Percentiles rank a stretch among this genome's conserved stretches.
Conservation (phyloP, 2,113 vertebrate species). For the Mungos mungo region DNA sequence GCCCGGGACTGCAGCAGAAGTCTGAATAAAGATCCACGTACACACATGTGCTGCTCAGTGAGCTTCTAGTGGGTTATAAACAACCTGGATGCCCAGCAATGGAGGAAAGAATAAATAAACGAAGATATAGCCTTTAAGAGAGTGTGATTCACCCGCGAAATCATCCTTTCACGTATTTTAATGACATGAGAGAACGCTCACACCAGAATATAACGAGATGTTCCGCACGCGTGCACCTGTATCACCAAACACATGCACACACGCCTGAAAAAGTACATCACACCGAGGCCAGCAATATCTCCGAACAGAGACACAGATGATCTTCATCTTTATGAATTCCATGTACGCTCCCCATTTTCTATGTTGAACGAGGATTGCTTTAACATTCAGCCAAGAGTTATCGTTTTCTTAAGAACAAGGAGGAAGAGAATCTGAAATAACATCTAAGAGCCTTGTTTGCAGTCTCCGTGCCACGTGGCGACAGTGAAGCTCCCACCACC, state of each 20-base stretch:
- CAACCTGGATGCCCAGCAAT: not conserved
- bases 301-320: not conserved
- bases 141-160: not conserved
- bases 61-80: not conserved
- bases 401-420: not conserved
- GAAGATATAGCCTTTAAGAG: not conserved
- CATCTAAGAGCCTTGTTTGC: not conserved
- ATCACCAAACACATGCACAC: not conserved
- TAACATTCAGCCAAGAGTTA: not conserved
- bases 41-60: not conserved
- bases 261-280: not conserved
- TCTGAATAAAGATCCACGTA: not conserved
- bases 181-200: not conserved
- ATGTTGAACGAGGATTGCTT: not conserved
- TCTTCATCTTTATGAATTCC: not conserved
- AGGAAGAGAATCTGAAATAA: not conserved
- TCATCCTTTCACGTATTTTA: not conserved
- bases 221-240: not conserved
- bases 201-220: not conserved
- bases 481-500: fast-evolving
- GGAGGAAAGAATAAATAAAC: not conserved
- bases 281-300: not conserved
- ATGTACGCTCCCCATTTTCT: not conserved
- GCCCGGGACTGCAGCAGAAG: not conserved
- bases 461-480: fast-evolving